These are phyloP conservation scores for Leucophora obtusa DNA, from an alignment of 2,888 invertebrate genomes.

Conservation along the genomic window DNA sequence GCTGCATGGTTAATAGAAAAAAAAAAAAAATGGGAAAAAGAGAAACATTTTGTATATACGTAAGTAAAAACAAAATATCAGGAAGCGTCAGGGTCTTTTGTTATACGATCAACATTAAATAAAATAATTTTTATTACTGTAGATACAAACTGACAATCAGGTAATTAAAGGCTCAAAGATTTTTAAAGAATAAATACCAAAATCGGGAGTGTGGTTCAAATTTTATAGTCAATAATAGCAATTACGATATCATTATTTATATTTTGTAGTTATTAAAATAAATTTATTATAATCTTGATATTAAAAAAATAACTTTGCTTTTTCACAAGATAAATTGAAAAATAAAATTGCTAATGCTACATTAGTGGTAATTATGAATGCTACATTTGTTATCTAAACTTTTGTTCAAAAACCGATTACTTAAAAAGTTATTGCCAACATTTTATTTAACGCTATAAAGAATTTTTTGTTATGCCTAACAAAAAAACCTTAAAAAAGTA, in stretches of 20 bases:
- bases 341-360: background rate
- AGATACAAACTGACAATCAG: too few species aligned
- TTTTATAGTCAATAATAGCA: too few species aligned
- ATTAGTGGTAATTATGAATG: constrained; percentile 23
- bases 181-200: too few species aligned
- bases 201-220: too few species aligned
- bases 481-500: background rate
- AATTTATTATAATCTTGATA: too few species aligned
- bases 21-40: background rate
- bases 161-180: too few species aligned
- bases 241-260: too few species aligned
- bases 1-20: constrained; percentile 31
- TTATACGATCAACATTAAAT: background rate
- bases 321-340: too few species aligned
- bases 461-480: background rate
- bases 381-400: constrained; percentile 19
- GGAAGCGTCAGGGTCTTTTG: background rate
- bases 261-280: too few species aligned
- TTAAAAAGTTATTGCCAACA: constrained; percentile 2
- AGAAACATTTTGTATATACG: background rate
- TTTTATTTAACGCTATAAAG: background rate
- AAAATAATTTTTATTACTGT: too few species aligned
- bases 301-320: too few species aligned
- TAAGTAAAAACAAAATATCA: background rate
- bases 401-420: constrained; percentile 20